Percentiles rank a stretch among this genome's conserved stretches.
These are phyloP conservation scores for Arge pagana DNA, from an alignment of 2,888 invertebrate species.

Conservation along the genomic window DNA sequence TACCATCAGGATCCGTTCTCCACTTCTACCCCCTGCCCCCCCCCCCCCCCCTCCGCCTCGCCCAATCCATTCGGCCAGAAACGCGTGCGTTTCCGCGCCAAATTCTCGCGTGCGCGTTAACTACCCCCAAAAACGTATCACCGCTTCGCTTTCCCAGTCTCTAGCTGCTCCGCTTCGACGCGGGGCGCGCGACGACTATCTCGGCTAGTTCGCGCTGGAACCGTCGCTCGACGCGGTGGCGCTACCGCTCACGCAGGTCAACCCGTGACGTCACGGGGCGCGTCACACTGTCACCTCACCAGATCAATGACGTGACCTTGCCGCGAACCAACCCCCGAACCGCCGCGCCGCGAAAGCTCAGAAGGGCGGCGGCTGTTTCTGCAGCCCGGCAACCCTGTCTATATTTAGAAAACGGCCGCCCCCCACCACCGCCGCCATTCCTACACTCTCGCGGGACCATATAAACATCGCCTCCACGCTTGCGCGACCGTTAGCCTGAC, in stretches of 20 bases:
- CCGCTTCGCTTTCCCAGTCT: no score
- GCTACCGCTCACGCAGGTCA: slow-evolving; percentile 39
- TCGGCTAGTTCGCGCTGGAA: no score
- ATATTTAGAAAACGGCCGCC: slow-evolving; percentile 51
- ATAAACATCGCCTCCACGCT: slow-evolving; percentile 48
- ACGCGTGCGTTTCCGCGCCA: no score
- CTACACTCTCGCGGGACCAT: slow-evolving; percentile 36
- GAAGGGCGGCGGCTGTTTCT: slow-evolving; percentile 58
- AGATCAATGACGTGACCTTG: slow-evolving; percentile 58
- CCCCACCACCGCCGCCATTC: slow-evolving; percentile 16
- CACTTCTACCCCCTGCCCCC: no score
- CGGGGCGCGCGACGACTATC: no score
- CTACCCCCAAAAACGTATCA: no score
- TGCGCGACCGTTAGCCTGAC: slow-evolving; percentile 30
- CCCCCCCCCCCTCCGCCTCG: no score
- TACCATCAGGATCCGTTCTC: no score
- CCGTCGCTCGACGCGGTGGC: no score
- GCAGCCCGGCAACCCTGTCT: slow-evolving; percentile 58
- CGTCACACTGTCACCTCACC: slow-evolving; percentile 49
- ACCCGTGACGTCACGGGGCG: slow-evolving; percentile 51
- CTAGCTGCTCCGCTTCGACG: no score
- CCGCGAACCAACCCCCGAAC: slow-evolving; percentile 36
- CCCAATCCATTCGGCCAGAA: no score
- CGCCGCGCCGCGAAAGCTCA: slow-evolving; percentile 46
- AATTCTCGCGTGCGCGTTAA: no score